Percentiles rank a stretch among this genome's conserved stretches.
Conservation (phyloP, 2,113 vertebrate genomes). For the Nesogale talazaci region DNA sequence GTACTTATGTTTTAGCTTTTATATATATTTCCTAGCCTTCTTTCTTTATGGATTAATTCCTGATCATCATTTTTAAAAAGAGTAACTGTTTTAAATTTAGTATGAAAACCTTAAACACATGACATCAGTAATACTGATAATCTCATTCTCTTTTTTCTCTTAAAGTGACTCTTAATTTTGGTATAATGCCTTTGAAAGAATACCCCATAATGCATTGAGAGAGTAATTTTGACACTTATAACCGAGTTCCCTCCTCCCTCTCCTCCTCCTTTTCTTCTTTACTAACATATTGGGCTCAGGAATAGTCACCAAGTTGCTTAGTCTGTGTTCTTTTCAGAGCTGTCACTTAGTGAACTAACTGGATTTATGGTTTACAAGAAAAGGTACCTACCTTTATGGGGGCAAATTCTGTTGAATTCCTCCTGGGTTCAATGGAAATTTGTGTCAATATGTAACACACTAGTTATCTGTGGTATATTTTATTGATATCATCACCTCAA, state of each 20-base stretch:
- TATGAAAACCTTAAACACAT: constrained; percentile 39
- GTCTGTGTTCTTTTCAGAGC: constrained; percentile 42
- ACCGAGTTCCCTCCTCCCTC: neutral
- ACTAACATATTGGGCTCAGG: neutral
- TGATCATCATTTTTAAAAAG: constrained; percentile 35
- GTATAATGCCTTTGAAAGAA: neutral
- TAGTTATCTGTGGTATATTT: neutral
- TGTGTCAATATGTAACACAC: neutral
- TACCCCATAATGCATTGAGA: neutral
- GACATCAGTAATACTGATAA: neutral
- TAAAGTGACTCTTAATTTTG: neutral
- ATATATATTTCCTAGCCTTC: constrained; percentile 22
- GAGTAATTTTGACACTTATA: constrained; percentile 25
- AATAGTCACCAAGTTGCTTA: constrained; percentile 22
- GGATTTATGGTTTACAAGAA: constrained; percentile 22
- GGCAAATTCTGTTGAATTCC: constrained; percentile 1
- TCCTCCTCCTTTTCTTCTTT: neutral
- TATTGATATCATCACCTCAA: neutral
- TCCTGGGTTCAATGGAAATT: neutral
- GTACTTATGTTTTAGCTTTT: constrained; percentile 10
- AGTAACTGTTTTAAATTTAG: constrained; percentile 47
- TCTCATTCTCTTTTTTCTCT: constrained; percentile 9
- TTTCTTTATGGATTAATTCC: constrained; percentile 51
- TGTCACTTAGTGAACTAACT: constrained; percentile 41
- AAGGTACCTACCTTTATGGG: neutral